Conservation (phyloP, 2,113 vertebrate species). For the Seriola quinqueradiata region DNA sequence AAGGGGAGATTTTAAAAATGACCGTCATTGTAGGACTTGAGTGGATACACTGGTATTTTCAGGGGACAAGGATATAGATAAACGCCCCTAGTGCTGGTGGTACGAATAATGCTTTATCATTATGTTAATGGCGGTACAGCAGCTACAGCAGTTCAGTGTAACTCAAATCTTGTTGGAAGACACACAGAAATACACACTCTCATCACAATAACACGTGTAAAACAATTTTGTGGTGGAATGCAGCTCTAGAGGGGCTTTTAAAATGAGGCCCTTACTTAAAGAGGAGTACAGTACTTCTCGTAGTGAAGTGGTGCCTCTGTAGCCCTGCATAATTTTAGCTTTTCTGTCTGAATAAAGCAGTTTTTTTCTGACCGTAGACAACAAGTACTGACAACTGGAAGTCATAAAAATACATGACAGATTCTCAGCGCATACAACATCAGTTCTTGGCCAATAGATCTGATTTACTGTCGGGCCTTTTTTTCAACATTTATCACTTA, state of each 20-base stretch:
- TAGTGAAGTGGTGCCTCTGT: slow-evolving; percentile 36
- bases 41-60: slow-evolving; percentile 12
- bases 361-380: background rate
- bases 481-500: slow-evolving; percentile 4
- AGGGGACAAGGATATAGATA: slow-evolving; percentile 4
- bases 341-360: slow-evolving; percentile 13
- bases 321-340: slow-evolving; percentile 16
- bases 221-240: slow-evolving; percentile 14
- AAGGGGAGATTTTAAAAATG: slow-evolving; percentile 12
- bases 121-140: background rate
- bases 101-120: slow-evolving; percentile 16
- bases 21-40: background rate
- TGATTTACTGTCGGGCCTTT: slow-evolving; percentile 24
- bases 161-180: background rate
- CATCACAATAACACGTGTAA: slow-evolving; percentile 15
- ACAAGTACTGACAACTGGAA: background rate
- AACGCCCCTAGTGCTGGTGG: background rate
- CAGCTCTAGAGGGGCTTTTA: slow-evolving; percentile 30
- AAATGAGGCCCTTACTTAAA: slow-evolving; percentile 32
- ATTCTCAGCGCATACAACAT: slow-evolving; percentile 1
- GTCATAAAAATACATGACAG: background rate
- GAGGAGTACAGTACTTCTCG: slow-evolving; percentile 31
- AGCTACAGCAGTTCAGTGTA: slow-evolving; percentile 1
- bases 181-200: slow-evolving; percentile 9
- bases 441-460: background rate